Base-by-base conservation (phyloP, 2,113 vertebrate genomes). In the Megaceryle maxima region DNA sequence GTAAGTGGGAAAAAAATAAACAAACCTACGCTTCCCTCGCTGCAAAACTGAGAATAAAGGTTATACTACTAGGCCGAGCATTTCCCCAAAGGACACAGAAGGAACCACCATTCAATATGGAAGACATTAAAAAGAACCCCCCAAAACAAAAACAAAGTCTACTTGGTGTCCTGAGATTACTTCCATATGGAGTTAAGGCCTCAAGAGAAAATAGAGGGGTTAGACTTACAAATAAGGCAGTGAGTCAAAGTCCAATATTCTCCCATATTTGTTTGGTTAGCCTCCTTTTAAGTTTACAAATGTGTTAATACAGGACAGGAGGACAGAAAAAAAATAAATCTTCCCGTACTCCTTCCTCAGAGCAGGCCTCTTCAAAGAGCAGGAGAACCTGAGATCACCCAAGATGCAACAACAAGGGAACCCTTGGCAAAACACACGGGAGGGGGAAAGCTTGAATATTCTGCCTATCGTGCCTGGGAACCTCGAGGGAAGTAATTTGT, bases 101-200 rank as follows among this genome's bases (percentile, higher is more conserved):
- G 43, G 87, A 86, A 85, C 44, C 56, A 78, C 67, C 44, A 59
- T 12, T 48, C 73, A 88, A 84, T 44, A 33, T 88, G 88, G 90
- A 94, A 95, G 74, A 41, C 80, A 93, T 89, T 92, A 68, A 91
- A 63, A 85, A 91, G 53, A 93, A 82, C 44, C 16, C 37, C 35
- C 33, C 16, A 18, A 18, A 56, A 51, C 24, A 17, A 75, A 17
- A 75, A 60, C 29, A 51, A 82, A 95, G 53, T 57, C 53, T 84
- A 53, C 35, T 89, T 56, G 31, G n/a, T 95, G 78, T 73, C 55
- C 53, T 53, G 48, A 90, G 96, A 97, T 78, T 63, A 90, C 75
- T 95, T 96, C 91, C 94, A 96, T 33, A 83, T 84, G 95, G 91
- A 69, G 39, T n/a, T 28, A 59, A 81, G 66, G 60, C 31, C 86